Conservation (phyloP, 2,888 invertebrate genomes). For the Busseola fusca region DNA sequence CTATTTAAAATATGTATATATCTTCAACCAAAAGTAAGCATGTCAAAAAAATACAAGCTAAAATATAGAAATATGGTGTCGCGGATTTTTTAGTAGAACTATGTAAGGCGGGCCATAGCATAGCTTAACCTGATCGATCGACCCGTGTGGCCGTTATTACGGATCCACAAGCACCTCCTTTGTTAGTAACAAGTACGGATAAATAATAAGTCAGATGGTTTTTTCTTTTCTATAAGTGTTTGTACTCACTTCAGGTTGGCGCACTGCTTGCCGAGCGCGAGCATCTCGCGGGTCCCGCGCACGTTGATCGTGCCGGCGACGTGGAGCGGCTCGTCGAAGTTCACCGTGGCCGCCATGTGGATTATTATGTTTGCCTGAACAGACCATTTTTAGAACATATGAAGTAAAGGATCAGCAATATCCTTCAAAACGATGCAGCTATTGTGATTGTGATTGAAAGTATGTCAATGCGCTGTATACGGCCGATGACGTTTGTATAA, state of each 20-base stretch:
- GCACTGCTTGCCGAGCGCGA: slow-evolving; percentile 37
- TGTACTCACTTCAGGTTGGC: slow-evolving; percentile 37
- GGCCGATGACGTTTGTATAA: neutral
- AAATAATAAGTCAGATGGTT: too few species aligned
- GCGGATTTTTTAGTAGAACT: too few species aligned
- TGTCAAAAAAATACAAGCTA: too few species aligned
- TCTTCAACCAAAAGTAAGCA: too few species aligned
- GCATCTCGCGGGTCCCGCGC: slow-evolving; percentile 48
- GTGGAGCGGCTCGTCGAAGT: slow-evolving; percentile 85
- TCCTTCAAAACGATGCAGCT: neutral
- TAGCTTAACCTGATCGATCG: too few species aligned
- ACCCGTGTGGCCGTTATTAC: too few species aligned
- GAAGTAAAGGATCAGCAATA: neutral
- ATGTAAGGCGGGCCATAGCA: too few species aligned
- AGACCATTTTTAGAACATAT: neutral
- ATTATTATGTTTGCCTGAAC: slow-evolving; percentile 83
- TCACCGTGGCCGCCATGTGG: slow-evolving; percentile 87
- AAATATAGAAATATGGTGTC: too few species aligned
- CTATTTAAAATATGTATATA: too few species aligned
- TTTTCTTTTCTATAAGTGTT: too few species aligned
- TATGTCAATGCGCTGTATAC: neutral
- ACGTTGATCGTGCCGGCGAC: slow-evolving; percentile 74
- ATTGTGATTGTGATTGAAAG: neutral
- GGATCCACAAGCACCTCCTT: too few species aligned
- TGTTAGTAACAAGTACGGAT: too few species aligned